These are phyloP conservation scores for Cryptophagus acutangulus DNA, from an alignment of 2,888 invertebrate species.

Conservation along the genomic window DNA sequence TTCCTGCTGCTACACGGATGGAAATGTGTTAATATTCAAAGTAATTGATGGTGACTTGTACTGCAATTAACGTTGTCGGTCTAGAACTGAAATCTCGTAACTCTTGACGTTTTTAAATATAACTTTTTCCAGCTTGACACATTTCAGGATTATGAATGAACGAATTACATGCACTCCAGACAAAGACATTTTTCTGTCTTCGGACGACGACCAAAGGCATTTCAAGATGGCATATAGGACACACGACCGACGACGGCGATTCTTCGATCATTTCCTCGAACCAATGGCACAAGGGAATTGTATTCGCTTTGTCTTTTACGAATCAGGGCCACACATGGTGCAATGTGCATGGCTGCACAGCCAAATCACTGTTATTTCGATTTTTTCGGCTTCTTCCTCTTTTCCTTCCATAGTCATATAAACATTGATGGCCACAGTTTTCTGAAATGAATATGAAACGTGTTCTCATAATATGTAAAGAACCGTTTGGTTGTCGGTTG, in stretches of 20 bases:
- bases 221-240: constrained; percentile 14
- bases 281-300: constrained; percentile 34
- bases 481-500: constrained; percentile 23
- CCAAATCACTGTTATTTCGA: constrained; percentile 27
- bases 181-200: background rate
- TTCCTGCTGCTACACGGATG: too few species aligned
- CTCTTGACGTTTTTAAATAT: background rate
- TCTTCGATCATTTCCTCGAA: constrained; percentile 40
- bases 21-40: constrained; percentile 14
- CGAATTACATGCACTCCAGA: background rate
- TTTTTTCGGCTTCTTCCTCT: constrained; percentile 6
- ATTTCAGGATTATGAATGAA: constrained; percentile 6
- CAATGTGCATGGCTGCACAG: constrained; percentile 28
- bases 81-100: constrained; percentile 7
- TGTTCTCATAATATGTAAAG: constrained; percentile 11
- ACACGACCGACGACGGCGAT: constrained; percentile 24
- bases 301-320: constrained; percentile 33
- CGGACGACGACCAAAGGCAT: too few species aligned
- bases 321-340: constrained; percentile 40
- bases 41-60: constrained; percentile 13
- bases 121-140: constrained; percentile 5
- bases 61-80: constrained; percentile 12
- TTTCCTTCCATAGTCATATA: too few species aligned
- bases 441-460: background rate
- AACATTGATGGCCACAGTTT: too few species aligned